These are phyloP conservation scores for Bradypus variegatus DNA, from an alignment of 2,797 vertebrate genomes.

Conservation along the genomic window DNA sequence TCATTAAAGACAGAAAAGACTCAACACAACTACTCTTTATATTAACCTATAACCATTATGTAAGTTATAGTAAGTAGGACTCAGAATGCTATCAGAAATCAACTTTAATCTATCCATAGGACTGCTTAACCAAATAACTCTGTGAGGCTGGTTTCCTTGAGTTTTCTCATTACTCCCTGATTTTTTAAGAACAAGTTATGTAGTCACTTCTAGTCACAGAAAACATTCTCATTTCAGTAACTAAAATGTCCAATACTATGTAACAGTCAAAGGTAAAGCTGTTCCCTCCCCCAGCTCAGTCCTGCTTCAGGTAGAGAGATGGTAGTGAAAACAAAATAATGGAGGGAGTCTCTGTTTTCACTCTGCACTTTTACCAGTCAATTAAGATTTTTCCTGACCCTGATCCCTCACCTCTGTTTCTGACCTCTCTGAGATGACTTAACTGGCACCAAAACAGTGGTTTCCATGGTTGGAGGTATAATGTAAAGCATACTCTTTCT, in stretches of 20 bases:
- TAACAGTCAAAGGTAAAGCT: not conserved
- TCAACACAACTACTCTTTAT: not conserved
- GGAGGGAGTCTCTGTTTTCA: not conserved
- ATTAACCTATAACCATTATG: not conserved
- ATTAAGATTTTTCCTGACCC: not conserved
- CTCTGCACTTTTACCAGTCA: not conserved
- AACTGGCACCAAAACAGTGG: not conserved
- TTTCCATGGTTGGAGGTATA: rapidly evolving
- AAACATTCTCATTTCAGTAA: not conserved
- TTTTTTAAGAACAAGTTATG: not conserved
- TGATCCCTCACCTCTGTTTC: not conserved
- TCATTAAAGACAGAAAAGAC: not conserved
- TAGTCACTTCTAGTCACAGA: not conserved
- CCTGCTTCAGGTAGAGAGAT: not conserved
- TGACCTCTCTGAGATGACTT: not conserved
- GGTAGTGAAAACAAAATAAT: not conserved
- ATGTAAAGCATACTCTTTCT: not conserved
- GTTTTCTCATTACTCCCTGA: not conserved
- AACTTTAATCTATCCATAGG: not conserved
- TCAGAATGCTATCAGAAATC: not conserved
- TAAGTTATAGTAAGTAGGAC: too few species aligned
- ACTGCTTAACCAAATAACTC: not conserved
- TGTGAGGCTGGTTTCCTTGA: not conserved
- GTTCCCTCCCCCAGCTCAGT: not conserved
- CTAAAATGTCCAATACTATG: not conserved